phyloP scores from a whole-genome alignment of 2,113 vertebrate species.

The Indicator indicator region DNA sequence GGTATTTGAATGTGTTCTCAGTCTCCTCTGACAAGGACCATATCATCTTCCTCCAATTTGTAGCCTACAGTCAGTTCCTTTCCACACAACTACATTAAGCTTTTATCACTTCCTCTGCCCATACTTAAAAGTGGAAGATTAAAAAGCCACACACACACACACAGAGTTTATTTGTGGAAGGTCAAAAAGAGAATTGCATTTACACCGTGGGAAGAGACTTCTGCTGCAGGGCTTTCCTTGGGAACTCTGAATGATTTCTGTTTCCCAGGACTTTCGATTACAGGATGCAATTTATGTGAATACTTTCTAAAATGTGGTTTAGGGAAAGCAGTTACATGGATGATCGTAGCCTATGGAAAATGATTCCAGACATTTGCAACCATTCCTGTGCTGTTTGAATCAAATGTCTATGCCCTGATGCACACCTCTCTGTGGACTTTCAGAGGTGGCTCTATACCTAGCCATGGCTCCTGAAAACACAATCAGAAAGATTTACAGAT shows the following conservation, averaged over 20 bases:
- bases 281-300: conserved; percentile 58
- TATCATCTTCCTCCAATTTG: neutral
- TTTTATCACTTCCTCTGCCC: conserved; percentile 42
- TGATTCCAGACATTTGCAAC: neutral
- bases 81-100: conserved; percentile 15
- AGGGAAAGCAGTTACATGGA: conserved; percentile 6
- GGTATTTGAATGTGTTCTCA: neutral
- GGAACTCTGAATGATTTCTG: conserved; percentile 50
- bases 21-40: neutral
- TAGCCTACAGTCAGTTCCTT: conserved; percentile 2
- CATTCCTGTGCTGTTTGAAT: neutral
- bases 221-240: conserved; percentile 46
- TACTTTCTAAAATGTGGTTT: conserved; percentile 49
- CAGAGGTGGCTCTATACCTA: neutral
- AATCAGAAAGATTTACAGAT: neutral
- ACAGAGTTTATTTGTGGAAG: conserved; percentile 50
- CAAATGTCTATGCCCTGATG: neutral
- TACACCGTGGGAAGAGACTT: conserved; percentile 41
- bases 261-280: conserved; percentile 62
- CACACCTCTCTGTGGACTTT: neutral
- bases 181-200: conserved; percentile 27
- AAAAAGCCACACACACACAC: conserved; percentile 21
- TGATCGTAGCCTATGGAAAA: conserved; percentile 29
- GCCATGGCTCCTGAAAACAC: neutral
- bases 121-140: neutral